phyloP scores from a whole-genome alignment of 2,888 invertebrate genomes.

The Leptogaster cylindrica region DNA sequence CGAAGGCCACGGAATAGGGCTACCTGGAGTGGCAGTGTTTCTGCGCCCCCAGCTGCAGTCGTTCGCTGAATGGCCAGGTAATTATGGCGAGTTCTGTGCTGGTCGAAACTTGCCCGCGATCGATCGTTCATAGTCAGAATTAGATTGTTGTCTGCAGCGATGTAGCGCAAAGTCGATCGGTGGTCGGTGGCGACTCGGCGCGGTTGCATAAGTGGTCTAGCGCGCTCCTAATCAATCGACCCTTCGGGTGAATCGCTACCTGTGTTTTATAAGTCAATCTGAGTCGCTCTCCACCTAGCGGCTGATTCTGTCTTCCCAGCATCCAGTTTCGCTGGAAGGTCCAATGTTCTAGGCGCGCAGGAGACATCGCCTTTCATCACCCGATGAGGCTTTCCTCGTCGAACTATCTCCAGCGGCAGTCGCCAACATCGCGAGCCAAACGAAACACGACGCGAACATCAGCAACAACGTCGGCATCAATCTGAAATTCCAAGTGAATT shows the following conservation, averaged over 20 bases:
- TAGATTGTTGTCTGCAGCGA: neutral
- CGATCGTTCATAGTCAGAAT: constrained; percentile 22
- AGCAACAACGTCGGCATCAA: constrained; percentile 23
- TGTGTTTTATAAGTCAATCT: constrained; percentile 20
- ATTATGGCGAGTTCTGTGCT: constrained; percentile 17
- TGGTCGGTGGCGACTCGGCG: too few relatives aligned
- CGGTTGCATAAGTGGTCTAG: constrained; percentile 14
- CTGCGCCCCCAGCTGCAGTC: neutral
- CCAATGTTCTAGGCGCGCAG: constrained; percentile 1
- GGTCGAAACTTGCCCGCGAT: constrained; percentile 4
- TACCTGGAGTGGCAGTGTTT: neutral
- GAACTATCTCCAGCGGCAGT: constrained; percentile 13
- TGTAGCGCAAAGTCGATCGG: too few relatives aligned
- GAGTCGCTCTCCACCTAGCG: neutral
- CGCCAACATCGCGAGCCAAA: neutral
- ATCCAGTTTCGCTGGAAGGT: neutral
- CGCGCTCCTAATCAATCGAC: constrained; percentile 21
- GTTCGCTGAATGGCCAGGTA: constrained; percentile 1
- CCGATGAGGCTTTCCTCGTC: constrained; percentile 13
- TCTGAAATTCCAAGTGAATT: constrained; percentile 40
- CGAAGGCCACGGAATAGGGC: too few relatives aligned
- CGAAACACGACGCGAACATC: neutral
- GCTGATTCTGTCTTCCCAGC: too few relatives aligned
- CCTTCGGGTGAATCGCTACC: constrained; percentile 25
- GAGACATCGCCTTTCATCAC: constrained; percentile 2